phyloP scores from a whole-genome alignment of 2,888 invertebrate genomes.

The Byasa hedistus region DNA sequence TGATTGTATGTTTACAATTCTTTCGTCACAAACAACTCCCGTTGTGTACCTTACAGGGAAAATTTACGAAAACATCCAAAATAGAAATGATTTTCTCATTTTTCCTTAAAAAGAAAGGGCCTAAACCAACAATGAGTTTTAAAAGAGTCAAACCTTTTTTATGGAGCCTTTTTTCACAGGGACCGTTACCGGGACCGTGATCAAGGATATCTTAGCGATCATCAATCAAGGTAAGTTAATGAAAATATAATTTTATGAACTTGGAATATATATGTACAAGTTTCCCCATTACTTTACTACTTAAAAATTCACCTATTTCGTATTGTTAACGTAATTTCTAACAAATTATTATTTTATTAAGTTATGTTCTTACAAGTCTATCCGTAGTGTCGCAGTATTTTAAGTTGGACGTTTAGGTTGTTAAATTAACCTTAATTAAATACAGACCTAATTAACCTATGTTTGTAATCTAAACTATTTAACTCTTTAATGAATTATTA shows the following conservation, averaged over 20 bases:
- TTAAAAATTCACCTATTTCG: no score
- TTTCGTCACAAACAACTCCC: background rate
- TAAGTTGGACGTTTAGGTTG: no score
- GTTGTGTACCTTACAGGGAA: background rate
- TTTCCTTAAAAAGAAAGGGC: background rate
- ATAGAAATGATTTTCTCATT: background rate
- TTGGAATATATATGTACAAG: no score
- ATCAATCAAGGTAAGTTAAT: conserved; percentile 84
- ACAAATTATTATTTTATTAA: no score
- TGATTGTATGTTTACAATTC: background rate
- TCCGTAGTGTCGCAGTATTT: no score
- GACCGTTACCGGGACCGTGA: conserved; percentile 69
- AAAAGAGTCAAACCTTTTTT: conserved; percentile 3
- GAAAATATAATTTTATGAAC: background rate
- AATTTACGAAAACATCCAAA: background rate
- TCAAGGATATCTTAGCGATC: conserved; percentile 88
- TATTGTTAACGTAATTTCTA: no score
- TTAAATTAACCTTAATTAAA: no score
- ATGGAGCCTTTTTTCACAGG: conserved; percentile 42
- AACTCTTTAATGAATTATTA: no score
- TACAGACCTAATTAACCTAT: no score
- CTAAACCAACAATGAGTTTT: conserved; percentile 18
- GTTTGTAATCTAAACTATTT: no score
- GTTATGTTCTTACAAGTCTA: no score
- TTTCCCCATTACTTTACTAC: no score